Evolutionary conservation across 2,113 vertebrate species (phyloP).

Genomic region (Halichoeres trimaculatus): DNA sequence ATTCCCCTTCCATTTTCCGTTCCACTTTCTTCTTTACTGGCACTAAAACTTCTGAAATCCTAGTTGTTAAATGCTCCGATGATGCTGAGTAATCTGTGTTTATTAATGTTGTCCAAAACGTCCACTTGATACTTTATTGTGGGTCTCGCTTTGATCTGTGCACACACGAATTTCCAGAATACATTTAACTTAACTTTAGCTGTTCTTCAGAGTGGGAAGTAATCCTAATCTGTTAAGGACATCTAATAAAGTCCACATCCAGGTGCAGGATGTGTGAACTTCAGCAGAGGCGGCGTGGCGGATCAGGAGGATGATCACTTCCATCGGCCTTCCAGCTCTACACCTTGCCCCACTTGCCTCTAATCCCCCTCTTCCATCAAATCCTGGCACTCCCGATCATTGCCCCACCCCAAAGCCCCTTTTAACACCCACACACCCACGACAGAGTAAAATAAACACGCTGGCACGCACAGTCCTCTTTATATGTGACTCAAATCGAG

Average conservation of each 20-base stretch:
- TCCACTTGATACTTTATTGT: background rate
- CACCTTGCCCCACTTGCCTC: conserved; percentile 42
- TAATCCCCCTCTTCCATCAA: conserved; percentile 50
- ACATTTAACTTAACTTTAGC: background rate
- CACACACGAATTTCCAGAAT: background rate
- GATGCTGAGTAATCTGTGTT: background rate
- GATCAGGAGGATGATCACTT: conserved; percentile 21
- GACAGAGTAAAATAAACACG: conserved; percentile 40
- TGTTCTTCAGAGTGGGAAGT: background rate
- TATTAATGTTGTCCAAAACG: background rate
- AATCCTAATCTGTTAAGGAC: background rate
- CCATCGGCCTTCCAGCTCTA: conserved; percentile 18
- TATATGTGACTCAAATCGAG: conserved; percentile 43
- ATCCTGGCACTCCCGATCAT: conserved; percentile 53
- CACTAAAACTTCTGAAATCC: background rate
- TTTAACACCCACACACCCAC: conserved; percentile 45
- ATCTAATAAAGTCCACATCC: background rate
- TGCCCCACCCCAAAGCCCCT: conserved; percentile 39
- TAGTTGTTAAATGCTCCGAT: background rate
- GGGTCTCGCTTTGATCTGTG: background rate
- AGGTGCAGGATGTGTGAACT: background rate
- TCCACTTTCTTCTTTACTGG: background rate
- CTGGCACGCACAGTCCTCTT: conserved; percentile 3
- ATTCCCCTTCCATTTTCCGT: background rate
- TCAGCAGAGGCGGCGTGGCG: background rate